A percentile compares a stretch with the other conserved stretches of the same genome.
Conservation (phyloP, 1,140 invertebrate species). For the Drosophila sulfurigaster region DNA sequence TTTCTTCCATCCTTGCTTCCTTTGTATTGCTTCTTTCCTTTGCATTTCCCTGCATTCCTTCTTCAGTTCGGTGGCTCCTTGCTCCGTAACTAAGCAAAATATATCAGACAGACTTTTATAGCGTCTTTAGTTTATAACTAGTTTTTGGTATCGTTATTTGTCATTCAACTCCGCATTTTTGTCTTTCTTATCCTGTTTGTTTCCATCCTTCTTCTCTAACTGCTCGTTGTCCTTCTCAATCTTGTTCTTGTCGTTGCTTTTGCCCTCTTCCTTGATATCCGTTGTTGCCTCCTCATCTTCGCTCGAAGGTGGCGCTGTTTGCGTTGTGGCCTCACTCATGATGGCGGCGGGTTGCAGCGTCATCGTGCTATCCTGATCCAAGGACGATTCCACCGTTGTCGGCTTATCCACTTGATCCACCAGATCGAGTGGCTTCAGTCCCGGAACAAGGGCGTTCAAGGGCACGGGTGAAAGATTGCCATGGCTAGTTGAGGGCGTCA, state of each 20-base stretch:
- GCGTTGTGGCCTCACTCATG: conserved; percentile 30
- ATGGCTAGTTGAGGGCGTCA: conserved; percentile 6
- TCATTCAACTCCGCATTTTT: conserved; percentile 43
- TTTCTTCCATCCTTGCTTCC: conserved; percentile 1
- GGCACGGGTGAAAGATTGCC: neutral
- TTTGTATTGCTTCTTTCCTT: neutral
- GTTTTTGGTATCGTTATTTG: conserved; percentile 71
- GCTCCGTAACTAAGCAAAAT: conserved; percentile 15
- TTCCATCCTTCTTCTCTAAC: conserved; percentile 32
- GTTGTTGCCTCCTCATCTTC: conserved; percentile 3
- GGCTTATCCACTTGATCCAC: conserved; percentile 17
- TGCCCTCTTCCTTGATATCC: neutral
- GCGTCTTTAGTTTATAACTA: conserved; percentile 48
- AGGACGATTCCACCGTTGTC: neutral
- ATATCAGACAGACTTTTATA: conserved; percentile 26
- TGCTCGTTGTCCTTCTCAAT: conserved; percentile 1
- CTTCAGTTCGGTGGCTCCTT: conserved; percentile 13
- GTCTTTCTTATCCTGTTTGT: conserved; percentile 38
- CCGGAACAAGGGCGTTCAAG: conserved; percentile 22
- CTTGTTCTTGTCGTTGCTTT: neutral
- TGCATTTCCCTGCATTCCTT: neutral
- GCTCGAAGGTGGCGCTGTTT: conserved; percentile 15
- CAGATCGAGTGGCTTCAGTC: neutral
- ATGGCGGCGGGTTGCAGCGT: conserved; percentile 6
- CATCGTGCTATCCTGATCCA: conserved; percentile 4